Conservation (phyloP, 2,888 invertebrate species). For the Nasonia oneida region DNA sequence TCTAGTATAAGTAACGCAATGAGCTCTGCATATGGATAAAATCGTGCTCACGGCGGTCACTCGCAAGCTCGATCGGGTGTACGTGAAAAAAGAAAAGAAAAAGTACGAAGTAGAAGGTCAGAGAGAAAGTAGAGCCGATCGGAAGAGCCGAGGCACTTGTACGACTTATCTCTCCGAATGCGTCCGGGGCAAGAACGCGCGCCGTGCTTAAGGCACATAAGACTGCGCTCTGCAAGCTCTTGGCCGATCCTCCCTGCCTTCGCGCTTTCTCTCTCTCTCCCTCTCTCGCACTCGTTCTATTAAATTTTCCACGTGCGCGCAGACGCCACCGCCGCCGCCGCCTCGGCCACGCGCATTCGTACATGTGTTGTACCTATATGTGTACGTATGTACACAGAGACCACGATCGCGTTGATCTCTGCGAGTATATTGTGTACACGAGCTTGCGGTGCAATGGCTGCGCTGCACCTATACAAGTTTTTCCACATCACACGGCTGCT, state of each 20-base stretch:
- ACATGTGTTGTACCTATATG: neutral
- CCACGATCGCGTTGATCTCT: neutral
- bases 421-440: neutral
- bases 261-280: neutral
- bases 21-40: no score
- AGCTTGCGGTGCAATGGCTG: neutral
- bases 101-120: neutral
- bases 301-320: conserved; percentile 50
- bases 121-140: neutral
- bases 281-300: conserved; percentile 4
- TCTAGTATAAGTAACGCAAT: no score
- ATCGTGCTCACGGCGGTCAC: neutral
- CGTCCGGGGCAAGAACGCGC: conserved; percentile 30
- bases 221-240: conserved; percentile 55
- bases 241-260: neutral
- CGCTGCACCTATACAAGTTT: neutral
- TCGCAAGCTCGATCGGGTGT: neutral
- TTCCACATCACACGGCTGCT: no score
- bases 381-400: neutral
- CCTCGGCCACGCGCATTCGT: neutral
- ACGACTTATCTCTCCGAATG: conserved; percentile 23
- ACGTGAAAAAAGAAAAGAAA: neutral
- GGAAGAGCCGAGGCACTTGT: conserved; percentile 21
- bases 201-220: conserved; percentile 57
- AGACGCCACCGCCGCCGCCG: conserved; percentile 40